Conservation (phyloP, 2,888 invertebrate species). For the Polymixis lichenea region DNA sequence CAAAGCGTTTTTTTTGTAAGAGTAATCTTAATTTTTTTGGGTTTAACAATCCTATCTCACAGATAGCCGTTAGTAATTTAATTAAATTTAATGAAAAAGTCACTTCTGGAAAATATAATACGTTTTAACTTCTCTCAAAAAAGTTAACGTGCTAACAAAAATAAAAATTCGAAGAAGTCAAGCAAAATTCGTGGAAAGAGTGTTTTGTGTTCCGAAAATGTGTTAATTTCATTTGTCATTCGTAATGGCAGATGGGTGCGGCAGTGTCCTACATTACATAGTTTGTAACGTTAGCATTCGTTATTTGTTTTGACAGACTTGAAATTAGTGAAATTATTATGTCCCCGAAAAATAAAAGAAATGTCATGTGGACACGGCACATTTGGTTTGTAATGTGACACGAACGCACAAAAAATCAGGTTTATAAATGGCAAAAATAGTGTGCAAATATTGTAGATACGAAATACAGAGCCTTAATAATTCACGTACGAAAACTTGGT, state of each 20-base stretch:
- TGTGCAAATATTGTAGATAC: background rate
- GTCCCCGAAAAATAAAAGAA: conserved; percentile 34
- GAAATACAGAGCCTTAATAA: conserved; percentile 9
- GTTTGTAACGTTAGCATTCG: conserved; percentile 28
- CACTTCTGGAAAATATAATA: background rate
- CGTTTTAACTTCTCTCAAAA: background rate
- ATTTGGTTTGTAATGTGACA: background rate
- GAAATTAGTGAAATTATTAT: conserved; percentile 51
- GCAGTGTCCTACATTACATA: conserved; percentile 45
- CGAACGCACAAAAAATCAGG: background rate
- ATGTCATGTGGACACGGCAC: conserved; percentile 19
- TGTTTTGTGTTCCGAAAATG: conserved; percentile 32
- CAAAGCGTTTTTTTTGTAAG: too few species aligned
- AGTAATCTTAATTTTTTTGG: too few species aligned
- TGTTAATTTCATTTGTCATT: conserved; percentile 61
- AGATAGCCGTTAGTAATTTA: background rate
- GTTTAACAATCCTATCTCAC: background rate
- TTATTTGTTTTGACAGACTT: conserved; percentile 54
- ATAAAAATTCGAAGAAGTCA: conserved; percentile 21
- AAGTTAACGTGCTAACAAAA: conserved; percentile 2
- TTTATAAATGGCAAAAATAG: background rate
- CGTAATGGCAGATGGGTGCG: conserved; percentile 50
- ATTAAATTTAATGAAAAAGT: background rate
- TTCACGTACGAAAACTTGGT: conserved; percentile 20
- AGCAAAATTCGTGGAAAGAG: conserved; percentile 30